Evolutionary conservation across 2,797 vertebrate genomes (phyloP).

Genomic region (Anomalospiza imberbis): DNA sequence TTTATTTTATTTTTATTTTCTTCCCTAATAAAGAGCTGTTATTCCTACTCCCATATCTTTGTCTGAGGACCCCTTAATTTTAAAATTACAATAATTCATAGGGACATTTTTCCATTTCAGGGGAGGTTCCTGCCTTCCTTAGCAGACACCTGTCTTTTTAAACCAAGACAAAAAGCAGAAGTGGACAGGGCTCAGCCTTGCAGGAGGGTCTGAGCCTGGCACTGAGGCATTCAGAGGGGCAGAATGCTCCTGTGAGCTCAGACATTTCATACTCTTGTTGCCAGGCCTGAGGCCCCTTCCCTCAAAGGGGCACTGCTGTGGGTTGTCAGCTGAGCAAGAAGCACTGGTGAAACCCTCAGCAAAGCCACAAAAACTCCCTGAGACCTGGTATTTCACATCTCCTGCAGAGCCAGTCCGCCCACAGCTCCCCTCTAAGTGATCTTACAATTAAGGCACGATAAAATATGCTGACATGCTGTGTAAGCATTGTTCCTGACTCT

Average conservation of each 20-base stretch:
- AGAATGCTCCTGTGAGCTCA: background rate
- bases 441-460: constrained; percentile 57
- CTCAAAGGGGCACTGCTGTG: background rate
- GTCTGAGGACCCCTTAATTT: background rate
- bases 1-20: background rate
- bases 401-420: background rate
- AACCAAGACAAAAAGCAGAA: background rate
- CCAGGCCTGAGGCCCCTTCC: background rate
- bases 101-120: background rate
- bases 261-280: no score
- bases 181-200: no score
- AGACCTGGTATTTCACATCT: background rate
- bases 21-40: background rate
- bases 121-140: background rate
- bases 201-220: background rate
- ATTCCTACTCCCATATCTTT: background rate
- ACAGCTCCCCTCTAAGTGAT: background rate
- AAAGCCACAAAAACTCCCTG: background rate
- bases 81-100: background rate
- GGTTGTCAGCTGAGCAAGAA: background rate
- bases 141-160: background rate
- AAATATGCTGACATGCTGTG: constrained; percentile 69
- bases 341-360: background rate
- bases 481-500: constrained; percentile 70
- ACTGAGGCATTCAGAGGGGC: background rate